A percentile compares a stretch with the other conserved stretches of the same genome.
phyloP scores from a whole-genome alignment of 2,888 invertebrate species.

The Microlaimidae sp. region DNA sequence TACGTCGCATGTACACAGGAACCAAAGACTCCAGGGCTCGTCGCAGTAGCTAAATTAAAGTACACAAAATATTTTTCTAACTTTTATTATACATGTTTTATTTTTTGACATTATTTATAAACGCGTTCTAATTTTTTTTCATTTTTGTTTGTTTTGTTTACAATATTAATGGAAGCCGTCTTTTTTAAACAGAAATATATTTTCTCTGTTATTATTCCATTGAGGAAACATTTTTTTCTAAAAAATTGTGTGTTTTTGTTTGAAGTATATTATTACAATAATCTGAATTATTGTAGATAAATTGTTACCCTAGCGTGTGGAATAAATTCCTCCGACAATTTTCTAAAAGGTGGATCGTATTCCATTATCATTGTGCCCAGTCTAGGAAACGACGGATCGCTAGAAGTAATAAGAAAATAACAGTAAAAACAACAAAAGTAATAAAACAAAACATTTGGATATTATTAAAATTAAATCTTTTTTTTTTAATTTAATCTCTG shows the following conservation, averaged over 20 bases:
- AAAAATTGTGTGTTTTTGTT: too few species aligned
- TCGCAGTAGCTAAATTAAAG: slow-evolving; percentile 46
- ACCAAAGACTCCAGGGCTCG: slow-evolving; percentile 72
- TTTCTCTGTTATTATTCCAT: too few species aligned
- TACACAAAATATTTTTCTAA: too few species aligned
- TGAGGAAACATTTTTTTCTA: too few species aligned
- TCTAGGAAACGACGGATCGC: slow-evolving; percentile 56
- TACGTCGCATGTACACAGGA: slow-evolving; percentile 68
- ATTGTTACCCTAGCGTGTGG: slow-evolving; percentile 59
- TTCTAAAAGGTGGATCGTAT: slow-evolving; percentile 84
- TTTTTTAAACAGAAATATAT: background rate
- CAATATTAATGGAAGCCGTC: background rate
- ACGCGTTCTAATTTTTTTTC: background rate
- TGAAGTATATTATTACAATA: too few species aligned
- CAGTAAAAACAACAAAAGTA: too few species aligned
- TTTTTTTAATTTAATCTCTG: too few species aligned
- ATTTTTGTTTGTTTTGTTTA: too few species aligned
- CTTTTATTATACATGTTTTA: background rate
- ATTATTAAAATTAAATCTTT: too few species aligned
- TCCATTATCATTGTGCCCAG: slow-evolving; percentile 94
- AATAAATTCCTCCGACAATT: slow-evolving; percentile 84
- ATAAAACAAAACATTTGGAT: too few species aligned
- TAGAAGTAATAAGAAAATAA: slow-evolving; percentile 22
- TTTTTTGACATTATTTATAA: slow-evolving; percentile 9
- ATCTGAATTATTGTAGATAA: too few species aligned